These are phyloP conservation scores for Morinoia aosen DNA, from an alignment of 2,888 invertebrate species.

Conservation along the genomic window DNA sequence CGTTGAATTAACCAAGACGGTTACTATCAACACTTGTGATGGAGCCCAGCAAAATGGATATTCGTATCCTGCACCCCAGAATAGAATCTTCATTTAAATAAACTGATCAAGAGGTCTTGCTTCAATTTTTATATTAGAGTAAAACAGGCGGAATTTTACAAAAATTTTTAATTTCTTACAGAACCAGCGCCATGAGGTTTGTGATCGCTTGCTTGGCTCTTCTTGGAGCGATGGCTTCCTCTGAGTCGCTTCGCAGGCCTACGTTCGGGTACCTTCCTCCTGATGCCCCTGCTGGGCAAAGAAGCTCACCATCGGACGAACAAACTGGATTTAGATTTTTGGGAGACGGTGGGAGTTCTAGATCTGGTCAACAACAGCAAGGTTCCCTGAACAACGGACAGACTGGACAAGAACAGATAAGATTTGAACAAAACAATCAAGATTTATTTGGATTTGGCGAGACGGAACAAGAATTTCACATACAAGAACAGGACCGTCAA, in stretches of 20 bases:
- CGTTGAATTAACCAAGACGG: not conserved
- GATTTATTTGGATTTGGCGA: not conserved
- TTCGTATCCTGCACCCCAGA: not conserved
- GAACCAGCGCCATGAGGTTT: not conserved
- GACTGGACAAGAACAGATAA: not conserved
- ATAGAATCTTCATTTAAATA: not conserved
- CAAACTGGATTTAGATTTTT: not conserved
- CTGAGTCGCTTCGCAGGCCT: not conserved
- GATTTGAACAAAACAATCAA: not conserved
- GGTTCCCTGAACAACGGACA: not conserved
- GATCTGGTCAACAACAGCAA: not conserved
- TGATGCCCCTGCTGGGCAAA: not conserved
- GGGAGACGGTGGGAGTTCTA: not conserved
- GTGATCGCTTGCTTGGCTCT: not conserved
- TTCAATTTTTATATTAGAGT: not conserved
- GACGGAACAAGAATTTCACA: not conserved
- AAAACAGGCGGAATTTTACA: not conserved
- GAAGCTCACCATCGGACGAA: not conserved
- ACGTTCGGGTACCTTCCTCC: slow-evolving; percentile 2
- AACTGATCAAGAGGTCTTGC: not conserved
- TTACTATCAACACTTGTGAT: not conserved
- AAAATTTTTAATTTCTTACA: not conserved
- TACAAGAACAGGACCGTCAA: not conserved
- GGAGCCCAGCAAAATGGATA: not conserved
- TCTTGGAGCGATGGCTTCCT: slow-evolving; percentile 35